phyloP scores from a whole-genome alignment of 2,797 vertebrate species.

The Alfaro cultratus region DNA sequence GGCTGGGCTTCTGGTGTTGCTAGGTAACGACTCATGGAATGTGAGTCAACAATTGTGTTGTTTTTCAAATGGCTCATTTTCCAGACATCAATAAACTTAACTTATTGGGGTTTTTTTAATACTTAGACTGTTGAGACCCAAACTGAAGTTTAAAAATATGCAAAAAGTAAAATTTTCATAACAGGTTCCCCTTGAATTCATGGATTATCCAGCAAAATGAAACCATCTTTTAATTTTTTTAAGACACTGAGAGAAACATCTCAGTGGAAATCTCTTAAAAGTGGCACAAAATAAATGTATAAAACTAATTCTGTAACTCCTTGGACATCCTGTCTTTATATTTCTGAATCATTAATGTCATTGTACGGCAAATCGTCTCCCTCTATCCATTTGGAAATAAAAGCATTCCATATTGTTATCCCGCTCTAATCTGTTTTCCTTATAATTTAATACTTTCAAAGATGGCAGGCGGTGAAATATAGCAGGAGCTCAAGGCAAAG shows the following conservation, averaged over 20 bases:
- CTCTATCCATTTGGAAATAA: constrained; percentile 68
- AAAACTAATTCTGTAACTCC: neutral
- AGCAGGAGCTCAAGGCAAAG: constrained; percentile 56
- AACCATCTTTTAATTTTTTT: neutral
- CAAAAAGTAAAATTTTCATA: too few species aligned
- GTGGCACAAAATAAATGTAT: constrained; percentile 8
- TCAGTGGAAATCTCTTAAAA: neutral
- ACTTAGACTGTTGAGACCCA: too few species aligned
- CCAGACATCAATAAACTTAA: too few species aligned
- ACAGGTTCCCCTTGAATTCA: neutral
- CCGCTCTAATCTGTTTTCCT: constrained; percentile 73
- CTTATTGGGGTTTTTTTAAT: too few species aligned
- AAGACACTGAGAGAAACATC: neutral
- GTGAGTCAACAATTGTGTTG: too few species aligned
- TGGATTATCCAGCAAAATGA: neutral
- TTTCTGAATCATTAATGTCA: constrained; percentile 60
- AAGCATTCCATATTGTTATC: constrained; percentile 67
- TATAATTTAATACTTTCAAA: constrained; percentile 76
- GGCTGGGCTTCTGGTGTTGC: too few species aligned
- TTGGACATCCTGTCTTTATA: constrained; percentile 15
- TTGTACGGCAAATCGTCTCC: constrained; percentile 63
- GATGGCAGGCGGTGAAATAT: constrained; percentile 81
- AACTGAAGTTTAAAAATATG: too few species aligned
- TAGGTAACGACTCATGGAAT: too few species aligned
- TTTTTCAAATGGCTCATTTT: too few species aligned